phyloP scores from a whole-genome alignment of 2,113 vertebrate genomes.

The Merops nubicus region DNA sequence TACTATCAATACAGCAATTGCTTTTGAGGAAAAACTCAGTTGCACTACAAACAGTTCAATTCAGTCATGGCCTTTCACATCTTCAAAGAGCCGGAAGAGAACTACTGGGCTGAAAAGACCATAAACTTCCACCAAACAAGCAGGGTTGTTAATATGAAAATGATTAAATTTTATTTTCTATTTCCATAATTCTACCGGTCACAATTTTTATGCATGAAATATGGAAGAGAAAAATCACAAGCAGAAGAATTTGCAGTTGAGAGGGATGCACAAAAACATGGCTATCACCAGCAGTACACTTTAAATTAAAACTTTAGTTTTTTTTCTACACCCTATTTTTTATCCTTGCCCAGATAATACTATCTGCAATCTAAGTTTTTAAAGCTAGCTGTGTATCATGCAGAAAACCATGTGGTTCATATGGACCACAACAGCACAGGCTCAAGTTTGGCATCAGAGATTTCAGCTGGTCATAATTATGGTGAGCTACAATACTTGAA shows the following conservation, averaged over 20 bases:
- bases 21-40: not conserved
- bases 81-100: not conserved
- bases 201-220: not conserved
- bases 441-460: not conserved
- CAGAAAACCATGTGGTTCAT: not conserved
- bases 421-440: not conserved
- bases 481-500: not conserved
- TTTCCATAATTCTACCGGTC: not conserved
- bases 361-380: not conserved
- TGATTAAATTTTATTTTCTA: not conserved
- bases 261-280: not conserved
- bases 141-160: not conserved
- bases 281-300: not conserved
- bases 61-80: not conserved
- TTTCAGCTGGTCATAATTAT: not conserved
- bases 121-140: not conserved
- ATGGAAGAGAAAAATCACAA: not conserved
- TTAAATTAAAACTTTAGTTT: not conserved
- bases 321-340: not conserved
- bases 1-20: not conserved
- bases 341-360: not conserved
- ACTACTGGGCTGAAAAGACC: not conserved
- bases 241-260: not conserved
- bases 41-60: not conserved
- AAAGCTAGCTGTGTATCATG: not conserved